phyloP scores from a whole-genome alignment of 2,888 invertebrate genomes.

The Andrena bucephala region DNA sequence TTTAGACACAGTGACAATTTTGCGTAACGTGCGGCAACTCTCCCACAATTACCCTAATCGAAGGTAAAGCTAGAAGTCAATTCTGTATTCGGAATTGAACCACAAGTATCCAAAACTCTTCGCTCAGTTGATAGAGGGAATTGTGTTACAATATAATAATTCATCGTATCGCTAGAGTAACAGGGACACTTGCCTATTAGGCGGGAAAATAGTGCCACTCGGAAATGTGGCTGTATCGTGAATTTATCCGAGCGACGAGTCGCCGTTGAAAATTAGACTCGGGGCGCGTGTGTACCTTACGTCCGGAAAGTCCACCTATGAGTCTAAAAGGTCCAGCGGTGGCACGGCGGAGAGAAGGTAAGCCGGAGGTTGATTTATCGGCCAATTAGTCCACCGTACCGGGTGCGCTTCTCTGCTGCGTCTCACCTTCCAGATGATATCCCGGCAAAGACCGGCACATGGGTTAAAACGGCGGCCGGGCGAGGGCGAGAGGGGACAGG shows the following conservation, averaged over 20 bases:
- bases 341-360: constrained; percentile 75
- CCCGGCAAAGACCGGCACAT: constrained; percentile 68
- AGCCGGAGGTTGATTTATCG: constrained; percentile 84
- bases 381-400: constrained; percentile 84
- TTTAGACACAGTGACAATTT: too few relatives aligned
- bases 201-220: too few relatives aligned
- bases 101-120: too few relatives aligned
- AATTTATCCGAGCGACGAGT: constrained; percentile 17
- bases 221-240: constrained; percentile 13
- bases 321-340: constrained; percentile 67
- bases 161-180: too few relatives aligned
- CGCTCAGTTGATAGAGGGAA: too few relatives aligned
- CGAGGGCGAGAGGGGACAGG: constrained; percentile 22
- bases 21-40: too few relatives aligned
- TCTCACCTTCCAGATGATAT: constrained; percentile 84
- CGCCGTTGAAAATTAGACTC: constrained; percentile 65
- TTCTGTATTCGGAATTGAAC: too few relatives aligned
- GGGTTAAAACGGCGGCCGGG: constrained; percentile 65
- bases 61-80: too few relatives aligned
- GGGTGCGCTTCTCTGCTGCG: constrained; percentile 82
- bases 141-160: too few relatives aligned
- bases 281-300: constrained; percentile 57
- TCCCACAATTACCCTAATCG: too few relatives aligned
- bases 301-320: constrained; percentile 69
- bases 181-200: too few relatives aligned